Base-by-base conservation (phyloP, 2,797 vertebrate species). In the Glossophaga mutica region DNA sequence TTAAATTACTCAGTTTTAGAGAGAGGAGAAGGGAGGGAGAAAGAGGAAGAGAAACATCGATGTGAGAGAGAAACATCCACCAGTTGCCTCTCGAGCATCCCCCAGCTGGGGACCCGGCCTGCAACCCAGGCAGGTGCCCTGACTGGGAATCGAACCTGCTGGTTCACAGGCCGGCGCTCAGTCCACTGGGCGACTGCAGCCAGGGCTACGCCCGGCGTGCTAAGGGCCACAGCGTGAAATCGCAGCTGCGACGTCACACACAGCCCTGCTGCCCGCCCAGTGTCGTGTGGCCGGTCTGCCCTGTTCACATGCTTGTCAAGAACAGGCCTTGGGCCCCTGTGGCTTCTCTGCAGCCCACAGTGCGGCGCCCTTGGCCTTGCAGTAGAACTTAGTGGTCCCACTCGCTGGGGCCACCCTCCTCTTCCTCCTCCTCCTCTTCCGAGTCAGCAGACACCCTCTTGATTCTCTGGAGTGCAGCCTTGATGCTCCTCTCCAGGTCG, bases 401-500 rank as follows among this genome's bases (percentile, higher is more conserved):
- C 26, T 99, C 99, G 2, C 95, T 91, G 0, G 96, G 98, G 22
- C 94, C 98, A 21, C 12, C 98, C 81, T 98, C 98, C 6, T 99
- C 99, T 19, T 52, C 48, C 0, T 99, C 99, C 0, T 77, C 98
- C 87, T 98, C 99, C 8, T 99, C 99, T 32, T 99, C 99, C 0
- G 99, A 99, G 97, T 99, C 99, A 0, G 99, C 98, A 0, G 99
- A 99, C 73, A 99, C 99, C 88, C 98, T 99, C 98, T 99, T 99
- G 98, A 99, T 99, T 97, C 99, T 99, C 98, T 99, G 98, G 98
- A 99, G 99, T 88, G 98, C 99, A 0, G 99, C 99, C 97, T 99
- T 99, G 97, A 99, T 99, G 98, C 99, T 99, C 34, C 97, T 98
- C 98, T 99, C 99, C n/a, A 99, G 98, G 87, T 99, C 99, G 0